These are phyloP conservation scores for Sphenopsis melanotis DNA, from an alignment of 2,797 vertebrate species.

Conservation along the genomic window DNA sequence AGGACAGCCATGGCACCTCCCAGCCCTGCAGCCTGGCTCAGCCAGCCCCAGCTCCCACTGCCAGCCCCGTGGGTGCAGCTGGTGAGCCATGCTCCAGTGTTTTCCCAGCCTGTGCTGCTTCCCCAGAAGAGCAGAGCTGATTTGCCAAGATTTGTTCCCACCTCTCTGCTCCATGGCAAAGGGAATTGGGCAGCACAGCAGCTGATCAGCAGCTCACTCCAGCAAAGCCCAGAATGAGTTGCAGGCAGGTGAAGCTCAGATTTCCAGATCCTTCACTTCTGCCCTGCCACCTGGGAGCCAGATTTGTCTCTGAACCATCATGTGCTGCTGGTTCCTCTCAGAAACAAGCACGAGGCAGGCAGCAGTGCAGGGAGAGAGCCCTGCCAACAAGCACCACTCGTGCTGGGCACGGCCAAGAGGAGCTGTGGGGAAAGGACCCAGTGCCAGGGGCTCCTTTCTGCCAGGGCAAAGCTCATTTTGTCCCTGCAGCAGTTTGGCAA, in stretches of 20 bases:
- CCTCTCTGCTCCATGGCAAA: background rate
- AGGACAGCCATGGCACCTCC: background rate
- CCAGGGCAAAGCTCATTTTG: background rate
- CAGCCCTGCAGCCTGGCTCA: background rate
- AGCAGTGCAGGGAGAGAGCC: background rate
- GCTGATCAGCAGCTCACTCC: background rate
- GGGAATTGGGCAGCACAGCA: background rate
- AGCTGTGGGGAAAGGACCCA: background rate
- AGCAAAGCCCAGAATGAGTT: background rate
- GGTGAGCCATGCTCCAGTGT: rapidly evolving
- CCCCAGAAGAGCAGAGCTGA: background rate
- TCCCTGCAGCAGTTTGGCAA: background rate
- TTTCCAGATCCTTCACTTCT: background rate
- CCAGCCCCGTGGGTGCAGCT: background rate
- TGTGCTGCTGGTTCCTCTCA: background rate
- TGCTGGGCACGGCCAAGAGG: background rate
- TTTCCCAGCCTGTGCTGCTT: rapidly evolving
- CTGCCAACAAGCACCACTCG: background rate
- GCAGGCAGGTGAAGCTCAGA: background rate
- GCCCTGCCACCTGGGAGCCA: background rate
- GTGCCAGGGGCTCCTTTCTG: background rate
- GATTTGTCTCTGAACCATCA: background rate
- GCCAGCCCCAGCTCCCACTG: background rate
- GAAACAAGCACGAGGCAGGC: background rate
- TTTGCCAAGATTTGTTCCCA: background rate